Evolutionary conservation across 2,888 invertebrate species (phyloP).

Genomic region (Caradrina clavipalpis): DNA sequence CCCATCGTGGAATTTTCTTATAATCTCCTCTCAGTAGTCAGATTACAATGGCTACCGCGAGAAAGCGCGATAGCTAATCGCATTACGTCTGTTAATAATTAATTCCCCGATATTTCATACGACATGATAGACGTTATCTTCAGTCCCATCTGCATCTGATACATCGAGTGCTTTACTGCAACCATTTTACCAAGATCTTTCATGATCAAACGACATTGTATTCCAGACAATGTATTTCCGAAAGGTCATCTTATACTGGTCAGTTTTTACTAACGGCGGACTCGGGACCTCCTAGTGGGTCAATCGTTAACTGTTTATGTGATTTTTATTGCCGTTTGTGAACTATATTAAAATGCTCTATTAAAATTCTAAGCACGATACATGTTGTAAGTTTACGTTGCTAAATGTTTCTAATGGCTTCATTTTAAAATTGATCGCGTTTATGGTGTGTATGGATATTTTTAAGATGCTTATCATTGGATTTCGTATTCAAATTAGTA

Average conservation of each 20-base stretch:
- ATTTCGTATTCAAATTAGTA: slow-evolving; percentile 12
- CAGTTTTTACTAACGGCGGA: slow-evolving; percentile 73
- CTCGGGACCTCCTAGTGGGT: slow-evolving; percentile 83
- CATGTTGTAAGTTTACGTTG: slow-evolving; percentile 65
- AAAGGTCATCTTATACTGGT: slow-evolving; percentile 68
- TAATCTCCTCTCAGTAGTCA: slow-evolving; percentile 73
- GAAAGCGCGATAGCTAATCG: slow-evolving; percentile 83
- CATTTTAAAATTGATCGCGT: slow-evolving; percentile 45
- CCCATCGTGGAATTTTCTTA: slow-evolving; percentile 56
- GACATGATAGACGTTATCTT: slow-evolving; percentile 84
- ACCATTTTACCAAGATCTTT: slow-evolving; percentile 70
- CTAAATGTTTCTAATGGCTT: slow-evolving; percentile 61
- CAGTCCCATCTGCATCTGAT: slow-evolving; percentile 80
- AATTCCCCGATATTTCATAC: slow-evolving; percentile 85
- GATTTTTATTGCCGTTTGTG: slow-evolving; percentile 83
- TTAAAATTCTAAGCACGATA: slow-evolving; percentile 76
- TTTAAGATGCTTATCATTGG: slow-evolving; percentile 27
- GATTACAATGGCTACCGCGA: slow-evolving; percentile 81
- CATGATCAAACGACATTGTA: slow-evolving; percentile 45
- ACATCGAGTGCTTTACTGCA: slow-evolving; percentile 69
- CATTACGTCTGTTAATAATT: slow-evolving; percentile 85
- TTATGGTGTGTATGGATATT: slow-evolving; percentile 42
- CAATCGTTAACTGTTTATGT: slow-evolving; percentile 85
- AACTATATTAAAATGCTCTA: slow-evolving; percentile 80
- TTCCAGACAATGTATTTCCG: slow-evolving; percentile 59